A percentile compares a stretch with the other conserved stretches of the same genome.
Conservation (phyloP, 2,888 invertebrate species). For the Ochropleura leucogaster region DNA sequence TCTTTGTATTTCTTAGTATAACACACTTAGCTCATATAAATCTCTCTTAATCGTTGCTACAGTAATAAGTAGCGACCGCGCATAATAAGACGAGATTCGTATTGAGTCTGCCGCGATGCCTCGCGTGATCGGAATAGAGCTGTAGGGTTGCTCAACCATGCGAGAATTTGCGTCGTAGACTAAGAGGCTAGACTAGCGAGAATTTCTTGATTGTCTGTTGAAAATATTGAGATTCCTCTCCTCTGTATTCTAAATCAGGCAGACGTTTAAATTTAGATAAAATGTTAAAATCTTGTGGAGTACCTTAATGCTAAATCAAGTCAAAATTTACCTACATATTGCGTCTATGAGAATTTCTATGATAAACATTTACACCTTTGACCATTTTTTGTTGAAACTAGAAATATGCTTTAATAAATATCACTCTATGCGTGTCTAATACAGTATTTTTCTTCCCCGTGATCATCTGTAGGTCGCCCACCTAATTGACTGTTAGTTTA, state of each 20-base stretch:
- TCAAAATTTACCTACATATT: too few relatives aligned
- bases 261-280: neutral
- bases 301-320: neutral
- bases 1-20: constrained; percentile 10
- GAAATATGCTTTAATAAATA: too few relatives aligned
- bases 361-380: too few relatives aligned
- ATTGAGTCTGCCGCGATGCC: constrained; percentile 54
- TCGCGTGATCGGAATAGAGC: constrained; percentile 62
- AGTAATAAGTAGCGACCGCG: constrained; percentile 54
- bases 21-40: constrained; percentile 41
- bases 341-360: too few relatives aligned
- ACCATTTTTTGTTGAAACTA: too few relatives aligned
- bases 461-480: too few relatives aligned
- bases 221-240: neutral
- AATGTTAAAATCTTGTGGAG: neutral
- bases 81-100: constrained; percentile 63
- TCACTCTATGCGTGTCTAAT: too few relatives aligned
- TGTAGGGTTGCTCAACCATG: constrained; percentile 40
- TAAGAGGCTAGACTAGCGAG: neutral
- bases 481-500: too few relatives aligned
- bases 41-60: constrained; percentile 52
- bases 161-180: neutral
- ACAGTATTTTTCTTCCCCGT: too few relatives aligned
- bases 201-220: constrained; percentile 3
- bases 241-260: neutral